Base-by-base conservation (phyloP, 2,113 vertebrate species). In the Vidua macroura region DNA sequence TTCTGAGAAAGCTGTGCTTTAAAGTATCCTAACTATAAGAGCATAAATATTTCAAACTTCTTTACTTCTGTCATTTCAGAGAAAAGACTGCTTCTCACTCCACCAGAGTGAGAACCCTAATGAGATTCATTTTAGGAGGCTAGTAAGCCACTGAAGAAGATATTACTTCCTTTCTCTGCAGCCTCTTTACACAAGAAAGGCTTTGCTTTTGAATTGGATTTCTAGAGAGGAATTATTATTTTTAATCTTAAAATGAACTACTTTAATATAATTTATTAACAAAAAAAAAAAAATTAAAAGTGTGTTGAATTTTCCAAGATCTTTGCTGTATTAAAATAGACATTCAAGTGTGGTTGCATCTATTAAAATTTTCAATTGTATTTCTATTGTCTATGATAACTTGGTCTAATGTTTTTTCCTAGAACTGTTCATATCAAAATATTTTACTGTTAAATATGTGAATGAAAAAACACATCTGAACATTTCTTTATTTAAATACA, bases 1-100 rank as follows among this genome's bases (percentile, higher is more conserved):
- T 64, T 43, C 59, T 62, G 22, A 74, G 52, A 49, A 69, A 81
- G 2, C 0, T 0, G 0, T 83, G 31, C 15, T 78, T 81, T 66
- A 37, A 81, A 49, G 30, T 69, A 37, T 19, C 31, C 17, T 41
- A 41, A 48, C 22, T 69, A 11, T 24, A 81, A 77, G 3, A 70
- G 3, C 16, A 53, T 19, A 89, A 79, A 58, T 35, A 31, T 86
- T 83, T 77, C 21, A 35, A 41, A 58, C 2, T 33, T 55, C 28
- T 64, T 86, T 56, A 37, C 41, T 33, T 24, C 44, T 80, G 14
- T 69, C 9, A 44, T 80, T 83, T 83, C n/a, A 59, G 20, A 83
- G 25, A 53, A 68, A 18, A 74, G 4, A 9, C 5, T 46, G 7
- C 33, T 70, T 88, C 62, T 35, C n/a, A 46, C 5, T 88, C 39